Evolutionary conservation across 2,113 vertebrate species (phyloP).

Genomic region (Festucalex cinctus): DNA sequence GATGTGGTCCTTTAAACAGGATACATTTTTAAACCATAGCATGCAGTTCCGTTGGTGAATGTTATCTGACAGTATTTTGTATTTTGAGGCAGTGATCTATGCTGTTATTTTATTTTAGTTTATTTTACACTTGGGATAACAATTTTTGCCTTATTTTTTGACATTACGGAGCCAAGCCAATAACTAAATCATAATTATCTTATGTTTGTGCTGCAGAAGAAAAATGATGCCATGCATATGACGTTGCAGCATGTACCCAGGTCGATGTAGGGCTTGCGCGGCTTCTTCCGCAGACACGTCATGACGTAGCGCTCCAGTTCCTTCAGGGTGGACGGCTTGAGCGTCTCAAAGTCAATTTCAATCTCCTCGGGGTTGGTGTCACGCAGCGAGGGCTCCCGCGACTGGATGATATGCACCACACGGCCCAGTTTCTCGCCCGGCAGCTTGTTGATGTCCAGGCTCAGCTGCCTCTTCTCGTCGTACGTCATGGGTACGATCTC

Average conservation of each 20-base stretch:
- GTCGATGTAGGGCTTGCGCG: conserved; percentile 82
- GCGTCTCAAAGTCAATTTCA: conserved; percentile 91
- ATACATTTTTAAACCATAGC: too few species aligned
- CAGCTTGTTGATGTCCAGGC: conserved; percentile 92
- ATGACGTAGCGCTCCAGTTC: conserved; percentile 92
- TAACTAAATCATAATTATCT: too few species aligned
- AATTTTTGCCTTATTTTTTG: too few species aligned
- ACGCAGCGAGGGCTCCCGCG: conserved; percentile 84
- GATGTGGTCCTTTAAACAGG: too few species aligned
- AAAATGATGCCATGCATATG: background rate
- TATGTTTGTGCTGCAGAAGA: too few species aligned
- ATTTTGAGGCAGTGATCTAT: too few species aligned
- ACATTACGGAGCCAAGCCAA: too few species aligned
- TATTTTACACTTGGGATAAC: too few species aligned
- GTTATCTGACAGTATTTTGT: too few species aligned
- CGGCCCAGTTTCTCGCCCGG: conserved; percentile 91
- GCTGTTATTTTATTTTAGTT: too few species aligned
- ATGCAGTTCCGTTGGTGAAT: too few species aligned
- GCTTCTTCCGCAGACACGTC: conserved; percentile 89
- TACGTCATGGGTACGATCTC: conserved; percentile 88
- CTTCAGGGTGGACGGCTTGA: conserved; percentile 88
- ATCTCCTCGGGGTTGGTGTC: conserved; percentile 96
- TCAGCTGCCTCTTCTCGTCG: conserved; percentile 90
- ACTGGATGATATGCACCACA: conserved; percentile 94
- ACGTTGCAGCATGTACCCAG: conserved; percentile 8